Evolutionary conservation across 1,140 invertebrate genomes (phyloP), one percentile per base, ranked within the genome.

Genomic region (Neodiprion lecontei): DNA sequence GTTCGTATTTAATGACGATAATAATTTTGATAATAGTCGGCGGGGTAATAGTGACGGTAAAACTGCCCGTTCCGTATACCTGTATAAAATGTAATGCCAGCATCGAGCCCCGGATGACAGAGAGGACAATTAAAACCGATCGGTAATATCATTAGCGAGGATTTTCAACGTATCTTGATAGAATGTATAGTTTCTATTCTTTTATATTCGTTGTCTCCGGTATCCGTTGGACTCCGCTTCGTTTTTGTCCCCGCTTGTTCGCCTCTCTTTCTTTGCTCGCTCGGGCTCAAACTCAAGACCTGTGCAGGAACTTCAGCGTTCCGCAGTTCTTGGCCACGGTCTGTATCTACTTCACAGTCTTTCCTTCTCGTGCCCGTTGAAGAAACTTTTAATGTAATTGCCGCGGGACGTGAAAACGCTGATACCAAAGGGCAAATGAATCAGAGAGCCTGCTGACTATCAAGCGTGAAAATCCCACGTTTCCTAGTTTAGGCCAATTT

Each of bases 301-400:
- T 17, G 53, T 12, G 53, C 11, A 17, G 53, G 53, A 61, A 17
- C 53, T 17, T 17, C 53, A 61, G n/a, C 53, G 11, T 61, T 61
- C 7, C 5, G 28, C 28, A 40, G 28, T 40, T 17, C 53, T 61
- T 17, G 53, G 53, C 53, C 9, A 61, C 53, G 28, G 28, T 40
- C 53, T 61, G 53, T 17, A 12, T 12, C 11, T 61, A 4, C 9
- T 61, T 61, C 77, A 74, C 77, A 23, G 75, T 79, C 77, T 68
- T 61, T 72, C 76, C 75, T 75, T 74, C 48, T 75, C 61, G n/a
- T 8, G 8, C 70, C 21, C 72, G 14, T 70, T 81, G 80, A 80
- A 81, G 80, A 81, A 81, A 81, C 80, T 81, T 81, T 81, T 81
- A 81, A 81, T 81, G 80, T 81, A 81, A 81, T 81, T 81, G 80